A percentile compares a stretch with the other conserved stretches of the same genome.
Evolutionary conservation across 2,797 vertebrate genomes (phyloP).

Genomic region (Lycodopsis pacificus): DNA sequence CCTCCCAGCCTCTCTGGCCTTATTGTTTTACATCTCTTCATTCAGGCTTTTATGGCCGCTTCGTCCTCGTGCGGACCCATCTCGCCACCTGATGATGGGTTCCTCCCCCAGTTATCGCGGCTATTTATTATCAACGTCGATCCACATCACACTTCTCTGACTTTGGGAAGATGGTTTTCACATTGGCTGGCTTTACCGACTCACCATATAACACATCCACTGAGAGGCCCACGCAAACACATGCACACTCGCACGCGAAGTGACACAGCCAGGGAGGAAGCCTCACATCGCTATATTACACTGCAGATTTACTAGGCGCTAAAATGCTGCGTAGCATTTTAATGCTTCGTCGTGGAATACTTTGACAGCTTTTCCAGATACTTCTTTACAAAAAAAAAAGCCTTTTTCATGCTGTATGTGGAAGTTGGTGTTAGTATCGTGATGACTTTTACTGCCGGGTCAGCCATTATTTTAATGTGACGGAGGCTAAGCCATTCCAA

Average conservation of each 20-base stretch:
- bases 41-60: constrained; percentile 82
- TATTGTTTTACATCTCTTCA: constrained; percentile 84
- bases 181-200: constrained; percentile 76
- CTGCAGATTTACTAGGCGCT: constrained; percentile 65
- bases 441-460: constrained; percentile 58
- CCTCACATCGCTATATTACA: constrained; percentile 62
- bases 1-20: constrained; percentile 71
- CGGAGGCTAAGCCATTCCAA: constrained; percentile 37
- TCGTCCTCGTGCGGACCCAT: constrained; percentile 79
- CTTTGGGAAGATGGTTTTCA: constrained; percentile 82
- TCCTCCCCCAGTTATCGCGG: constrained; percentile 78
- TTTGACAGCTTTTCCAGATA: constrained; percentile 57
- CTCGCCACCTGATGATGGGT: constrained; percentile 76
- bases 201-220: constrained; percentile 63
- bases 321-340: constrained; percentile 66
- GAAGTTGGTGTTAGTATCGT: constrained; percentile 38
- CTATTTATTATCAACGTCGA: constrained; percentile 79
- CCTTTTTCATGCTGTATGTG: constrained; percentile 34
- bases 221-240: constrained; percentile 30
- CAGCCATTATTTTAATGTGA: constrained; percentile 54
- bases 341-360: constrained; percentile 50
- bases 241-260: constrained; percentile 14
- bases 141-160: constrained; percentile 79
- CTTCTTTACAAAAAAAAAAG: constrained; percentile 28
- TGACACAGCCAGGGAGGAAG: constrained; percentile 52